Conservation (phyloP, 2,797 vertebrate species). For the Lophotriccus pileatus region DNA sequence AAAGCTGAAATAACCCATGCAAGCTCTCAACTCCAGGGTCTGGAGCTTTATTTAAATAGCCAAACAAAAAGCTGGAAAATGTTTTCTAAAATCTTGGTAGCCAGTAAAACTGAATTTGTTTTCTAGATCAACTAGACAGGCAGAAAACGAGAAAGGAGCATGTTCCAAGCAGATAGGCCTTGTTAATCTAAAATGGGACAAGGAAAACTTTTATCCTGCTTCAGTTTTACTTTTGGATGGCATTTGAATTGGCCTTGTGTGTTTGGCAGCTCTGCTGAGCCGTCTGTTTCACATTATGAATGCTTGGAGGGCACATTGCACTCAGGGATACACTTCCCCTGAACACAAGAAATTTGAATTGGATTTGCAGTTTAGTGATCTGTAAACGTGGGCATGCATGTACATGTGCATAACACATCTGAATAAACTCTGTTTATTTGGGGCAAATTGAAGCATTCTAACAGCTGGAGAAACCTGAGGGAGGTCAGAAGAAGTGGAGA, state of each 20-base stretch:
- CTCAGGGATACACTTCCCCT: neutral
- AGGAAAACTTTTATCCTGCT: slow-evolving; percentile 32
- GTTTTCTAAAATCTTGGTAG: neutral
- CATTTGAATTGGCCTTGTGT: slow-evolving; percentile 33
- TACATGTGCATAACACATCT: neutral
- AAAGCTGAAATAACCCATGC: neutral
- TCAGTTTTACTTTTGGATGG: slow-evolving; percentile 52
- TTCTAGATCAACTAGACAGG: neutral
- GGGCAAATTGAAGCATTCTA: neutral
- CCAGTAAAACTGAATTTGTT: neutral
- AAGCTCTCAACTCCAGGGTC: neutral
- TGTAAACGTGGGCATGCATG: neutral
- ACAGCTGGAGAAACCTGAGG: neutral
- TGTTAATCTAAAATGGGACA: neutral
- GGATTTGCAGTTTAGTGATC: slow-evolving; percentile 5
- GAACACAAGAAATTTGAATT: slow-evolving; percentile 10
- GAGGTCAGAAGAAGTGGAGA: neutral
- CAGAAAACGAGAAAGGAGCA: neutral
- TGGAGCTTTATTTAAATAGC: neutral
- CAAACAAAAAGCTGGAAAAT: neutral
- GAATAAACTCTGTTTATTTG: neutral
- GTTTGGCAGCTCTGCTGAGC: slow-evolving; percentile 53
- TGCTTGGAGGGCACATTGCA: slow-evolving; percentile 33
- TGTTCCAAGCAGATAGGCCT: neutral
- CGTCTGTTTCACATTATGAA: slow-evolving; percentile 48